Percentiles rank a stretch among this genome's conserved stretches.
Conservation (phyloP, 2,113 vertebrate species). For the Microcebus griseorufus region DNA sequence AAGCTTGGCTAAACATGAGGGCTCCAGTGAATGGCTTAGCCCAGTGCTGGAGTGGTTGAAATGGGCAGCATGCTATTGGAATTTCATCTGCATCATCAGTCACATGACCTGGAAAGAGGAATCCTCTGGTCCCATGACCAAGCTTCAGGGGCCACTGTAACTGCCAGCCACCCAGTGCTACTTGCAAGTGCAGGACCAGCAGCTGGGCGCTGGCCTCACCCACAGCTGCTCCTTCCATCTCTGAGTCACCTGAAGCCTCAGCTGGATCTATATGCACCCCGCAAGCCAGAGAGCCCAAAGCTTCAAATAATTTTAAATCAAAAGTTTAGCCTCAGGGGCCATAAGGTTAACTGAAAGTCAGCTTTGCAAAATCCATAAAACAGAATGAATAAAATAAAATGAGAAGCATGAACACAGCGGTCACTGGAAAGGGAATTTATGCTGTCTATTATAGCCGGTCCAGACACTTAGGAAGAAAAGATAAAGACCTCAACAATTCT, state of each 20-base stretch:
- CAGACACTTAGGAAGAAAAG: constrained; percentile 24
- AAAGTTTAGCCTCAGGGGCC: constrained; percentile 36
- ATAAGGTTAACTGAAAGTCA: constrained; percentile 61
- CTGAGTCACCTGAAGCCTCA: background rate
- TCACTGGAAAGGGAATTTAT: constrained; percentile 21
- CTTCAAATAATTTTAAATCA: constrained; percentile 57
- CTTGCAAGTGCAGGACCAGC: background rate
- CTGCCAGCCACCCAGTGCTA: background rate
- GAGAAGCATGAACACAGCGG: background rate
- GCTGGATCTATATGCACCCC: background rate
- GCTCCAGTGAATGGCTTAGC: background rate
- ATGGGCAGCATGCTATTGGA: background rate
- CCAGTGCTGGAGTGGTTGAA: background rate
- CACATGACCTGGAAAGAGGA: background rate
- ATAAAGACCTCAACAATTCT: background rate
- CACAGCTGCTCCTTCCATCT: background rate
- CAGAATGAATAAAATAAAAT: constrained; percentile 56
- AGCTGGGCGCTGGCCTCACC: background rate
- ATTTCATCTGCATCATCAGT: accelerated
- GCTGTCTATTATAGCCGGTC: background rate
- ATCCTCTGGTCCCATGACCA: background rate
- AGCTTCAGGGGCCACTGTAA: background rate
- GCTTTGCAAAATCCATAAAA: constrained; percentile 55
- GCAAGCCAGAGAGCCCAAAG: background rate
- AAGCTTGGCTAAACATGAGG: background rate